Percentiles rank a stretch among this genome's conserved stretches.
Evolutionary conservation across 2,113 vertebrate species (phyloP).

Genomic region (Sula dactylatra): DNA sequence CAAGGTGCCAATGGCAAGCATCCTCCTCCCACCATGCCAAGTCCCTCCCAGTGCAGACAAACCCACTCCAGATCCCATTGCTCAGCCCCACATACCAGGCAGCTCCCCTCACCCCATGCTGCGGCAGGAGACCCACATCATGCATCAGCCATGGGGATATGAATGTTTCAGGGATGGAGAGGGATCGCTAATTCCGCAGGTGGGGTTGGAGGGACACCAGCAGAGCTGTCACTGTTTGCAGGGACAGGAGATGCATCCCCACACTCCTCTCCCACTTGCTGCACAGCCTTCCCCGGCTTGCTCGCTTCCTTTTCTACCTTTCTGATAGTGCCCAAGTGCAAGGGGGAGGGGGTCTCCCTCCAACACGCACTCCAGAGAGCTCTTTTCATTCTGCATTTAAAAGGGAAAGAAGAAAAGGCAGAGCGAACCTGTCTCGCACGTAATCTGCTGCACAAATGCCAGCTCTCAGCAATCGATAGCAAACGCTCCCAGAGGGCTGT

Average conservation of each 20-base stretch:
- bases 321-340: background rate
- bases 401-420: slow-evolving; percentile 49
- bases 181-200: background rate
- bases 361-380: background rate
- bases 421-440: background rate
- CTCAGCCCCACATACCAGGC: background rate
- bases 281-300: background rate
- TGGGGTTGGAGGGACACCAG: background rate
- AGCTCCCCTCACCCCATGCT: rapidly evolving
- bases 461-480: slow-evolving; percentile 60
- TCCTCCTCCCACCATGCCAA: background rate
- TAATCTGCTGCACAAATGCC: slow-evolving; percentile 53
- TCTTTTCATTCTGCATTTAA: slow-evolving; percentile 41
- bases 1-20: background rate
- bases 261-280: background rate
- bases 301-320: background rate
- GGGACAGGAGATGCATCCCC: background rate
- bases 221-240: background rate
- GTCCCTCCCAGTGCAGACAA: background rate
- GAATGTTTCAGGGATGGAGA: background rate
- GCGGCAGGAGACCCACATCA: rapidly evolving
- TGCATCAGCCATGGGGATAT: background rate
- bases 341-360: background rate
- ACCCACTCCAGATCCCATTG: background rate
- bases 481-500: slow-evolving; percentile 65